These are phyloP conservation scores for Eupsittula cactorum DNA, from an alignment of 2,113 vertebrate genomes.

Conservation along the genomic window DNA sequence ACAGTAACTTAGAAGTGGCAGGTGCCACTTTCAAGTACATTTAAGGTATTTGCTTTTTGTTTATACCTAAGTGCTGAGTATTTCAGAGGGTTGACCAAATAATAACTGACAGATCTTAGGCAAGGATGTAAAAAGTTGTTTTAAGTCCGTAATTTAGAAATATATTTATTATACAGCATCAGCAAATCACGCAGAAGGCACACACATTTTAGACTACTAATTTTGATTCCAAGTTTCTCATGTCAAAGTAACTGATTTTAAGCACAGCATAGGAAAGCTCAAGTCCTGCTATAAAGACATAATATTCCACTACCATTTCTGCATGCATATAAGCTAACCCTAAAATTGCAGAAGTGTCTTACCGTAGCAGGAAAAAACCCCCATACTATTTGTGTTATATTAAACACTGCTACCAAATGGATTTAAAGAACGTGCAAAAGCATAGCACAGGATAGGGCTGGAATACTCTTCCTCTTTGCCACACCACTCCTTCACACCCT, in stretches of 20 bases:
- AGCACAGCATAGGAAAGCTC: background rate
- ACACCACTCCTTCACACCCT: fast-evolving
- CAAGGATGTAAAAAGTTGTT: background rate
- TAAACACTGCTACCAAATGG: background rate
- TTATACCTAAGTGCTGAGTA: background rate
- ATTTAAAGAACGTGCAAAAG: background rate
- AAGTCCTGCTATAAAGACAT: background rate
- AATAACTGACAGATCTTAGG: background rate
- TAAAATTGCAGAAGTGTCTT: background rate
- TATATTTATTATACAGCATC: background rate
- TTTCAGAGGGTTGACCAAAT: background rate
- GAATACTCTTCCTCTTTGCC: background rate
- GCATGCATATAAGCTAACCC: fast-evolving
- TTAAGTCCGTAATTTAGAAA: background rate
- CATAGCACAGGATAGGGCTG: fast-evolving
- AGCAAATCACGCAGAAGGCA: background rate
- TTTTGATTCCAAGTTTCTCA: background rate
- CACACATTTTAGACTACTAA: background rate
- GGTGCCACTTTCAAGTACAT: background rate
- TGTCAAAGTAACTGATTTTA: background rate
- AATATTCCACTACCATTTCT: background rate
- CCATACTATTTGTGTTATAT: background rate
- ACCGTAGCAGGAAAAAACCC: fast-evolving
- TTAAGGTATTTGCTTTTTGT: background rate
- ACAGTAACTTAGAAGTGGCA: background rate